Percentiles rank a stretch among this genome's conserved stretches.
These are phyloP conservation scores for Drosophila pseudoananassae DNA, from an alignment of 1,140 invertebrate genomes.

Conservation along the genomic window DNA sequence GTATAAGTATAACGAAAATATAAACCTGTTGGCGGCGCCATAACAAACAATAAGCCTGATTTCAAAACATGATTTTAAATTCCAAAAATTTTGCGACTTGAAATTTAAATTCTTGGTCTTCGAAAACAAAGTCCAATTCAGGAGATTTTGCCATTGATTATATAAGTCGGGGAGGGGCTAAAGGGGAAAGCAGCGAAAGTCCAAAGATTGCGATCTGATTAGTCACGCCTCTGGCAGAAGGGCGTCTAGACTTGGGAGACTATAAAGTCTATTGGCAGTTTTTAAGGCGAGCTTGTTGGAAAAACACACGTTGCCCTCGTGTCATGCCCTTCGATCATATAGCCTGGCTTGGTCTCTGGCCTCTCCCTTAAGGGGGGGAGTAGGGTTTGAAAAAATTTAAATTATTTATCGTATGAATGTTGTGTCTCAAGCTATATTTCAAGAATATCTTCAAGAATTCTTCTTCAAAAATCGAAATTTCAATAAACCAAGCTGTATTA, in stretches of 20 bases:
- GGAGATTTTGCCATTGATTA: conserved; percentile 4
- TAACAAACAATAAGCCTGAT: conserved; percentile 45
- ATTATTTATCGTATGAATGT: too few relatives aligned
- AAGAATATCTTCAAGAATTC: too few relatives aligned
- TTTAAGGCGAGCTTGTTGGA: not conserved
- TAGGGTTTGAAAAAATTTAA: too few relatives aligned
- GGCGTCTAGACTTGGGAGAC: not conserved
- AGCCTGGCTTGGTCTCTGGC: not conserved
- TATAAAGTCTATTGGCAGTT: not conserved
- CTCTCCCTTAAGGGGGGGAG: not conserved
- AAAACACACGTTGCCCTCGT: not conserved
- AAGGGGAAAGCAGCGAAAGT: conserved; percentile 20
- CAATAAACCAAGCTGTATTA: too few relatives aligned
- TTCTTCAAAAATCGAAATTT: too few relatives aligned
- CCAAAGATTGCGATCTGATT: conserved; percentile 9
- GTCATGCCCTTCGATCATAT: not conserved
- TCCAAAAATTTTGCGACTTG: conserved; percentile 48
- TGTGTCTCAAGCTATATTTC: too few relatives aligned
- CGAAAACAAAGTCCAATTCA: conserved; percentile 32
- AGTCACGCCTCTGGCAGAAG: conserved; percentile 1
- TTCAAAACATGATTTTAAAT: conserved; percentile 42
- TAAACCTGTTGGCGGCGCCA: conserved; percentile 64
- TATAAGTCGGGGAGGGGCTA: conserved; percentile 10
- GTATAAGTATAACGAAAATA: conserved; percentile 14
- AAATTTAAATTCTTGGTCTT: conserved; percentile 54